phyloP scores from a whole-genome alignment of 2,797 vertebrate species.

The Bufotes viridis region DNA sequence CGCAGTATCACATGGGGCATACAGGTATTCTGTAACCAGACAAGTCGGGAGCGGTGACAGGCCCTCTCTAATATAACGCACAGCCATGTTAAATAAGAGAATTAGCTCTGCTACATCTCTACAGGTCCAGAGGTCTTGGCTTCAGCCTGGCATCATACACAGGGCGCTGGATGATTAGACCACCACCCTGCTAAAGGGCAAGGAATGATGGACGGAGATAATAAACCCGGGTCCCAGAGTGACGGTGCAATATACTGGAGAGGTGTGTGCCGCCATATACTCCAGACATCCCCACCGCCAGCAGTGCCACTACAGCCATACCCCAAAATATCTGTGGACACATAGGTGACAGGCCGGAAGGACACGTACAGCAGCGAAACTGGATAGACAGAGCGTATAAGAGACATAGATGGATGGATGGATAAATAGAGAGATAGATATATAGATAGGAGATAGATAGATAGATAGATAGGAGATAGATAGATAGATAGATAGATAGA shows the following conservation, averaged over 20 bases:
- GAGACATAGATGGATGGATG: no score
- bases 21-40: no score
- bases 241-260: constrained; percentile 14
- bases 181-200: background rate
- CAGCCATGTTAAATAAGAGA: background rate
- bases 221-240: background rate
- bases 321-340: background rate
- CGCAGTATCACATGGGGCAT: no score
- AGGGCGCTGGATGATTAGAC: background rate
- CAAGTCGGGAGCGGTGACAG: no score
- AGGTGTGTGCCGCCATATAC: background rate
- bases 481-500: no score
- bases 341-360: background rate
- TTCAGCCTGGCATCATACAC: background rate
- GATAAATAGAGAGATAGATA: no score
- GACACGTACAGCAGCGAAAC: background rate
- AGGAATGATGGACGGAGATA: constrained; percentile 28
- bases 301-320: background rate
- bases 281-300: background rate
- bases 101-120: background rate
- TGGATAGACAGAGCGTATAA: background rate
- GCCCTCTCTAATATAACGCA: background rate
- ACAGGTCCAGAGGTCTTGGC: background rate
- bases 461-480: no score
- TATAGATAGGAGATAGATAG: no score